A percentile compares a stretch with the other conserved stretches of the same genome.
Evolutionary conservation across 2,113 vertebrate genomes (phyloP).

Genomic region (Limnothrissa miodon): DNA sequence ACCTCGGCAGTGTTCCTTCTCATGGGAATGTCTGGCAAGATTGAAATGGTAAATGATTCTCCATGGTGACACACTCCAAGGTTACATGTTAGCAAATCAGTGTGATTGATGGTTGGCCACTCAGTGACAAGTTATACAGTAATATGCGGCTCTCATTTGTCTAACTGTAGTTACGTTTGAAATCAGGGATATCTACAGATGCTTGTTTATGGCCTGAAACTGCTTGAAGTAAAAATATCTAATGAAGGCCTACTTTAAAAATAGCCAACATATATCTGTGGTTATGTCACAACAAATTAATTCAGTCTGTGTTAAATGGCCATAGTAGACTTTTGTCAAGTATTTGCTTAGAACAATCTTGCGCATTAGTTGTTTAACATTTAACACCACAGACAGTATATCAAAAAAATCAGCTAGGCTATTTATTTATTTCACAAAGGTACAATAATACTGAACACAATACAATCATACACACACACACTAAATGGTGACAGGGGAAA

Average conservation of each 20-base stretch:
- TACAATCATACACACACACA: neutral
- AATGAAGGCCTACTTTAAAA: neutral
- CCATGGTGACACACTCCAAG: neutral
- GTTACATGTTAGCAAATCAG: neutral
- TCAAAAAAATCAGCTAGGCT: neutral
- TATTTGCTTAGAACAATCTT: neutral
- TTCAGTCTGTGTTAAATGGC: neutral
- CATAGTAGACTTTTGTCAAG: neutral
- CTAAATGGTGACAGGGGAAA: neutral
- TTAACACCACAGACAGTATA: neutral
- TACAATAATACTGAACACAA: neutral
- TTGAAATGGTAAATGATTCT: constrained; percentile 1
- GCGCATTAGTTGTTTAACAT: neutral
- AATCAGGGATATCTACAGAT: constrained; percentile 13
- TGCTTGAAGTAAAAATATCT: neutral
- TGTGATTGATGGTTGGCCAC: neutral
- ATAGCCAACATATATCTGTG: neutral
- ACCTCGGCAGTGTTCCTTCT: constrained; percentile 1
- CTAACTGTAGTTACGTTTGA: neutral
- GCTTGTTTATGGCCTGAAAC: neutral
- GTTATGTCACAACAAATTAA: neutral
- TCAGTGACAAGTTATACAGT: neutral
- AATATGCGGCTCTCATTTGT: constrained; percentile 2
- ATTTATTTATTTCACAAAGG: neutral
- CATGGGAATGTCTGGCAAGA: constrained; percentile 14